Evolutionary conservation across 2,113 vertebrate genomes (phyloP), one percentile per base, ranked within the genome.

Genomic region (Pongo abelii): DNA sequence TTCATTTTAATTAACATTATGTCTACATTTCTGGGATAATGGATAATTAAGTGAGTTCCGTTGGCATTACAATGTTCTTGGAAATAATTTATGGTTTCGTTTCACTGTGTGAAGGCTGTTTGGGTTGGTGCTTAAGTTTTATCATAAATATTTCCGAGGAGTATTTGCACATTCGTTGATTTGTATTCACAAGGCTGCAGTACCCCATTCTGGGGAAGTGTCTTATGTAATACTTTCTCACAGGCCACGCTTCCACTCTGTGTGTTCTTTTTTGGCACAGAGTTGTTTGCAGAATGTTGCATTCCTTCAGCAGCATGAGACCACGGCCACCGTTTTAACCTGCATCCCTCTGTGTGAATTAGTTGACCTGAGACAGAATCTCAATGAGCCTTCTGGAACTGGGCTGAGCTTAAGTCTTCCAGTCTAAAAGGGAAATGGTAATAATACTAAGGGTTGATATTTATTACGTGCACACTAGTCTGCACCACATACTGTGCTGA

Each of bases 1-100:
- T 99, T 98, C 98, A 98, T 99, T 99, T 99, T 99, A 99, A 99
- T 99, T 99, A 99, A 98, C 98, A 98, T 98, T 98, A 98, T 98
- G 98, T 98, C 99, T 98, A 98, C 98, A 98, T 98, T 99, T 98
- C 96, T 97, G 97, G 98, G 98, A 98, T 99, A 99, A 99, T 99
- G 98, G 98, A 98, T 99, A 99, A 99, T 99, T 99, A 98, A 99
- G 98, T 98, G 98, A 99, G 98, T 98, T 98, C 98, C 99, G 98
- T 98, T 98, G 99, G 99, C 99, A 98, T 99, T 98, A 99, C 98
- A 98, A 98, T 98, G 98, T 98, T 99, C 99, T 99, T 98, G 98
- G 98, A 98, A 99, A 98, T 98, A 99, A 99, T 98, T 99, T 98
- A 98, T 96, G 95, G 5, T 95, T 98, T 98, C 80, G 79, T 98